Evolutionary conservation across 2,797 vertebrate genomes (phyloP).

Genomic region (Botia almorhae): DNA sequence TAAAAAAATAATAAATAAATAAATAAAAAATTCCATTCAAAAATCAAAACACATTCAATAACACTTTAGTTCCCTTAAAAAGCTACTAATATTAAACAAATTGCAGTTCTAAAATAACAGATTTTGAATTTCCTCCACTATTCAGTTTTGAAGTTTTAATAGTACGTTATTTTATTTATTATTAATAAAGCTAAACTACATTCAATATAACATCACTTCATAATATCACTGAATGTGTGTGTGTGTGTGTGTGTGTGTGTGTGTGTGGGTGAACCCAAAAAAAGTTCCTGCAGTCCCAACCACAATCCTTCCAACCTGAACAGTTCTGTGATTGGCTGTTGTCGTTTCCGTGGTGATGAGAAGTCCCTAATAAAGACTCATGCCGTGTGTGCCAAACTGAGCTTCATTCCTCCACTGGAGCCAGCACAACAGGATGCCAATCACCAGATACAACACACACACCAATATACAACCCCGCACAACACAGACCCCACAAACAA

Average conservation of each 20-base stretch:
- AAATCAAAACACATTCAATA: too few relatives aligned
- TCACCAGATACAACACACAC: slow-evolving; percentile 74
- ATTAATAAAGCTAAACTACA: background rate
- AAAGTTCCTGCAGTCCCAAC: slow-evolving; percentile 22
- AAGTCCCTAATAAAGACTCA: slow-evolving; percentile 53
- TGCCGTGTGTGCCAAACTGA: slow-evolving; percentile 38
- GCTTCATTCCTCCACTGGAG: slow-evolving; percentile 45
- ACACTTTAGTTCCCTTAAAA: too few relatives aligned
- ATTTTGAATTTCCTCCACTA: too few relatives aligned
- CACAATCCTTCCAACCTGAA: slow-evolving; percentile 34
- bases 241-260: slow-evolving; percentile 3
- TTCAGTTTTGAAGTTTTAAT: too few relatives aligned
- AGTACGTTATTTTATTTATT: too few relatives aligned
- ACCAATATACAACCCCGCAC: slow-evolving; percentile 44
- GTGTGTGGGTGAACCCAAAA: background rate
- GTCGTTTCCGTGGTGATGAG: slow-evolving; percentile 39
- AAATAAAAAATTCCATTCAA: too few relatives aligned
- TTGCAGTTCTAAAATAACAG: too few relatives aligned
- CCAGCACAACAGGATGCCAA: slow-evolving; percentile 64
- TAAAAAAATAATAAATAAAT: too few relatives aligned
- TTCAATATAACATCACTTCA: background rate
- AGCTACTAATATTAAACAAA: too few relatives aligned
- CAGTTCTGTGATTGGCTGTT: slow-evolving; percentile 51
- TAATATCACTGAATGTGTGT: too few relatives aligned
- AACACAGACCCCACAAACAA: slow-evolving; percentile 68